Base-by-base conservation (phyloP, 2,888 invertebrate genomes). In the Panorpa germanica region DNA sequence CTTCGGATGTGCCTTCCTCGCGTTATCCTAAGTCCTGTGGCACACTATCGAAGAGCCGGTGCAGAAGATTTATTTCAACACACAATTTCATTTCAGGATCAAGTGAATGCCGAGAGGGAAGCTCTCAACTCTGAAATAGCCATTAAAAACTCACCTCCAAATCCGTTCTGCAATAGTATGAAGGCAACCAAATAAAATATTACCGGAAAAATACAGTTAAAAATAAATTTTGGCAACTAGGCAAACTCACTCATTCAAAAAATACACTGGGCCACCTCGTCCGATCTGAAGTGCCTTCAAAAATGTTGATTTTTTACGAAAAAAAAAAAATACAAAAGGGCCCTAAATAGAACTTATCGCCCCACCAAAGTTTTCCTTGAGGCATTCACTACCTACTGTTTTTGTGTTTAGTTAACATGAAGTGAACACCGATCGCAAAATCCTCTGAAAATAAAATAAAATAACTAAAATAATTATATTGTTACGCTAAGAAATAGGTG, bases 231-330 rank as follows among this genome's bases (percentile, higher is more conserved):
- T 37, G 41, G 31, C 39, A 34, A 38, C 35, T 36, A 37, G 36
- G 31, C 31, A 32, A 27, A 35, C 54, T 58, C 56, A 52, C 52
- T 52, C 52, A 61, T 61, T 65, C 64, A 65, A 66, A 63, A 65
- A 64, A 63, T 59, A 63, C 73, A 74, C 72, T 76, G 80, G 81
- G 80, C 81, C 81, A 73, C 69, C 70, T 76, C 80, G 82, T 82
- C 82, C 81, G 80, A 74, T 74, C 75, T 73, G 71, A 82, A 81
- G 82, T 82, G 82, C 82, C 82, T 82, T 82, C 82, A 76, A 68
- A 57, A 55, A 61, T 71, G 68, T 77, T 77, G 72, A 67, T 72
- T 80, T 81, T 80, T 74, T 76, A 74, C 72, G 68, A 71, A 69
- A 70, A 66, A 63, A 69, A 67, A 46, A 29, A 33, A 37, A 67